Conservation (phyloP, 2,797 vertebrate genomes). For the Ctenopoma multispine region DNA sequence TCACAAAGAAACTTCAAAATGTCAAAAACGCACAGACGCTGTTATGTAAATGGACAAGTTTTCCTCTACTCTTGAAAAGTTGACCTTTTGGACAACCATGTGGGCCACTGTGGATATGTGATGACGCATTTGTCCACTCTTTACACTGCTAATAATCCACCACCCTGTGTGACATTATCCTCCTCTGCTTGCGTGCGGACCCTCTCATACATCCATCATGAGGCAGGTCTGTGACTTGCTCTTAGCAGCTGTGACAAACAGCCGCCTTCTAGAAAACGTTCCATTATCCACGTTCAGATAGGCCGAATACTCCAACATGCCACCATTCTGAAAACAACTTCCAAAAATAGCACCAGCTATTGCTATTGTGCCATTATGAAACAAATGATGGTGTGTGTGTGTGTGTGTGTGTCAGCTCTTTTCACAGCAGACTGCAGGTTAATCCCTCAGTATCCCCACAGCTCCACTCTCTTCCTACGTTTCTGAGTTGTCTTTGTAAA, state of each 20-base stretch:
- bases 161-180: slow-evolving; percentile 40
- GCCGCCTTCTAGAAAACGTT: slow-evolving; percentile 60
- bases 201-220: slow-evolving; percentile 57
- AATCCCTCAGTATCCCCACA: slow-evolving; percentile 43
- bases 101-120: slow-evolving; percentile 30
- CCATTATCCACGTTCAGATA: slow-evolving; percentile 64
- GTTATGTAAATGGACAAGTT: slow-evolving; percentile 10
- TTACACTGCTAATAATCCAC: slow-evolving; percentile 41
- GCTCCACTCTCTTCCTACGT: slow-evolving; percentile 15
- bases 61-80: slow-evolving; percentile 7
- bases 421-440: slow-evolving; percentile 56
- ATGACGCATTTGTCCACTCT: slow-evolving; percentile 42
- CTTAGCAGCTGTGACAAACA: slow-evolving; percentile 51
- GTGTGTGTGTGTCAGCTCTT: slow-evolving; percentile 40
- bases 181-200: slow-evolving; percentile 37
- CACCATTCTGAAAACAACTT: slow-evolving; percentile 53
- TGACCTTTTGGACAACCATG: slow-evolving; percentile 37
- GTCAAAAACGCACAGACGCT: slow-evolving; percentile 6
- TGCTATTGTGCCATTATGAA: slow-evolving; percentile 62
- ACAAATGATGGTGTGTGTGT: slow-evolving; percentile 36
- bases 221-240: slow-evolving; percentile 70
- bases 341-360: slow-evolving; percentile 71
- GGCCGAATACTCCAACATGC: slow-evolving; percentile 53
- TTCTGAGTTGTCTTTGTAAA: slow-evolving; percentile 34
- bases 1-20: slow-evolving; percentile 5